Conservation (phyloP, 2,797 vertebrate species). For the Peromyscus melanophrys region DNA sequence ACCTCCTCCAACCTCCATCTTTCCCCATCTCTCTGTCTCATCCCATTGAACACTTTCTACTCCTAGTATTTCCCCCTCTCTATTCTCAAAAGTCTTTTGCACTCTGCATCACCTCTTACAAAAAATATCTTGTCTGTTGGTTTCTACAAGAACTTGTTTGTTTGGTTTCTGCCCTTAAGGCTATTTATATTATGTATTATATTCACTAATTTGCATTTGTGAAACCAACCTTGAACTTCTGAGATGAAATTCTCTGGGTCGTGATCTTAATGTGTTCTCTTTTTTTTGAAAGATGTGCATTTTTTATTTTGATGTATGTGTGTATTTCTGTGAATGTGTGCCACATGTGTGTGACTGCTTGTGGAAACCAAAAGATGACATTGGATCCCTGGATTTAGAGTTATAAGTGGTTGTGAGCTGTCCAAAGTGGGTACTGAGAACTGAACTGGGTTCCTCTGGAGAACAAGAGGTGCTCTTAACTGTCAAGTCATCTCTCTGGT, state of each 20-base stretch:
- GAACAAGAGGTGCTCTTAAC: neutral
- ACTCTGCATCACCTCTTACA: neutral
- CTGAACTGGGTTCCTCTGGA: neutral
- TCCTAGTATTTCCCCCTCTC: neutral
- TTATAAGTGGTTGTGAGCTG: neutral
- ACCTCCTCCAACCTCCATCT: neutral
- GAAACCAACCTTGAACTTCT: neutral
- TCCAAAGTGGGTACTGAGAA: neutral
- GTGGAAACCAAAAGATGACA: neutral
- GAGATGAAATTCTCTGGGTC: neutral
- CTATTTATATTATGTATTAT: neutral
- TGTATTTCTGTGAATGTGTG: neutral
- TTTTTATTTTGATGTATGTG: neutral
- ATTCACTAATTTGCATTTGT: neutral
- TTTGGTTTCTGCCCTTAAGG: neutral
- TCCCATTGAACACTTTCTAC: neutral
- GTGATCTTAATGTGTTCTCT: neutral
- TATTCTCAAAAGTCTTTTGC: neutral
- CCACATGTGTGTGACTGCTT: neutral
- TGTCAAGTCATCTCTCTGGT: neutral
- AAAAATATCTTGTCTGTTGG: no score
- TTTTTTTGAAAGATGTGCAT: neutral
- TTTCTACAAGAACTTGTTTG: neutral
- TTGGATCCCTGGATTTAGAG: neutral
- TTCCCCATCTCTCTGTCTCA: neutral